Conservation (phyloP, 2,113 vertebrate species). For the Archocentrus centrarchus region DNA sequence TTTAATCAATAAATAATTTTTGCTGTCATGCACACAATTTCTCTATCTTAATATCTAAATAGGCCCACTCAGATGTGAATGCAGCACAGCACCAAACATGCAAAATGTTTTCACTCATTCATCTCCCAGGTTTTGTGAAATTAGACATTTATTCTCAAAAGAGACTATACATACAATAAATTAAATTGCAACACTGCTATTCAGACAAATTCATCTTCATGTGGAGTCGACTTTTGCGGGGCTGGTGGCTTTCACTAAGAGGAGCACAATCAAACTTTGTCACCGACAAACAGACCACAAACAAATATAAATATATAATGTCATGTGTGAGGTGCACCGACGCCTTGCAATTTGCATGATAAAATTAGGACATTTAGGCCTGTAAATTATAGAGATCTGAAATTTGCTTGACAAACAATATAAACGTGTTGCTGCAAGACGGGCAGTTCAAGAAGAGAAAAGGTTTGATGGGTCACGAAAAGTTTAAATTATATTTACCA, state of each 20-base stretch:
- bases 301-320: constrained; percentile 50
- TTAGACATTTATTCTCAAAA: constrained; percentile 82
- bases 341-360: constrained; percentile 34
- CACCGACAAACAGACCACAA: constrained; percentile 67
- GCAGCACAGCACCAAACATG: neutral
- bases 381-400: constrained; percentile 15
- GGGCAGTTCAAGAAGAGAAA: constrained; percentile 2
- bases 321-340: constrained; percentile 51
- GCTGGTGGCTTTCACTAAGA: constrained; percentile 36
- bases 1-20: constrained; percentile 30
- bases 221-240: constrained; percentile 48
- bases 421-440: constrained; percentile 13
- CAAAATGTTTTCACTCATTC: constrained; percentile 4
- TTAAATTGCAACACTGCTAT: constrained; percentile 78
- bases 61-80: neutral
- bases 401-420: constrained; percentile 14
- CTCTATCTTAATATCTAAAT: neutral
- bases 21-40: neutral
- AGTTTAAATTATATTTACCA: constrained; percentile 40
- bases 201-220: constrained; percentile 76
- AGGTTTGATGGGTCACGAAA: constrained; percentile 17
- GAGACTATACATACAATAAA: constrained; percentile 82
- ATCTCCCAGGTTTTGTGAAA: constrained; percentile 60
- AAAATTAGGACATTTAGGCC: constrained; percentile 43
- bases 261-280: constrained; percentile 52